Evolutionary conservation across 2,888 invertebrate species (phyloP).

Genomic region (Thera britannica): DNA sequence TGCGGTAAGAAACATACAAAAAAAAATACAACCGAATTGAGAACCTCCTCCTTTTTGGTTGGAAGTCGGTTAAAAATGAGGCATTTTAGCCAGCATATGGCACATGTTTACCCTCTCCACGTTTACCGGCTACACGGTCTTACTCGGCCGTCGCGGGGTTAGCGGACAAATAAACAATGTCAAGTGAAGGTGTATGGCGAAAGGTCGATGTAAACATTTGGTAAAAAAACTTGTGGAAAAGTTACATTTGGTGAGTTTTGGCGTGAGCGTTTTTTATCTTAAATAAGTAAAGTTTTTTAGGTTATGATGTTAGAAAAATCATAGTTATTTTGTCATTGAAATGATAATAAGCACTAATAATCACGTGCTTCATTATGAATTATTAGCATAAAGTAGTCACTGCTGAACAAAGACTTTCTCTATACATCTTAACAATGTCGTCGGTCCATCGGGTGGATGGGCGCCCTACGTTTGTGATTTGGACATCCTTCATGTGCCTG

Average conservation of each 20-base stretch:
- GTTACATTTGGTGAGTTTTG: constrained; percentile 49
- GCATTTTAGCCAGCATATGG: constrained; percentile 56
- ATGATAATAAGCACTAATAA: no score
- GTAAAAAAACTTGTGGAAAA: constrained; percentile 48
- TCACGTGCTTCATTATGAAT: no score
- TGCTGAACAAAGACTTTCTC: no score
- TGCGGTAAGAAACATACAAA: no score
- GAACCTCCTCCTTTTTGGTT: no score
- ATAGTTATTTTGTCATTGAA: no score
- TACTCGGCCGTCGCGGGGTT: constrained; percentile 26
- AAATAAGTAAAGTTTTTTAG: not conserved
- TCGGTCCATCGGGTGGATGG: no score
- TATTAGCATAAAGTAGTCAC: no score
- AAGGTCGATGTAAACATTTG: constrained; percentile 50
- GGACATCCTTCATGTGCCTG: no score
- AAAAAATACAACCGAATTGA: no score
- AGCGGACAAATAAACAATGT: constrained; percentile 56
- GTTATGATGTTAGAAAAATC: not conserved
- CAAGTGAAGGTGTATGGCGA: constrained; percentile 53
- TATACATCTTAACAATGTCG: no score
- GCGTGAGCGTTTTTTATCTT: not conserved
- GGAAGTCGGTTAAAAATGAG: constrained; percentile 34
- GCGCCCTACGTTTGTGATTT: no score
- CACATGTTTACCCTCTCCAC: constrained; percentile 44
- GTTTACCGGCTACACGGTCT: constrained; percentile 9